Percentiles rank a stretch among this genome's conserved stretches.
These are phyloP conservation scores for Lasioglossum baleicum DNA, from an alignment of 1,140 invertebrate species.

Conservation along the genomic window DNA sequence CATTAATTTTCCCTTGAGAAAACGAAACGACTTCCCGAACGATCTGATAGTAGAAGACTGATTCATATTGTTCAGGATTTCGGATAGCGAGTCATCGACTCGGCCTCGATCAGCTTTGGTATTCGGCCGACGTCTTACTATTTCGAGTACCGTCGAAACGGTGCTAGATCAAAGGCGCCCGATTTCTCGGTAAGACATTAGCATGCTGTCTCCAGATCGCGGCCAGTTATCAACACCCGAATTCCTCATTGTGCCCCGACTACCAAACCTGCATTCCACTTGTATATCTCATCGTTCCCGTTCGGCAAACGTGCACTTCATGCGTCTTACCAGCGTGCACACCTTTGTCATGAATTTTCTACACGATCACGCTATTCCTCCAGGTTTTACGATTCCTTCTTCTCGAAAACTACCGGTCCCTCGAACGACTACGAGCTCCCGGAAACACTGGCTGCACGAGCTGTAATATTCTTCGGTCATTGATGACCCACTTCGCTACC, in stretches of 20 bases:
- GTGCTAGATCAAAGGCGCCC: conserved; percentile 47
- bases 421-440: conserved; percentile 20
- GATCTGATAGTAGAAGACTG: no score
- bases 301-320: conserved; percentile 3
- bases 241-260: conserved; percentile 69
- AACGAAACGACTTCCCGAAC: no score
- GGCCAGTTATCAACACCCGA: conserved; percentile 69
- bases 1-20: no score
- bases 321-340: background rate
- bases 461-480: conserved; percentile 44
- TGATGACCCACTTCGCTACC: conserved; percentile 45
- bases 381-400: conserved; percentile 55
- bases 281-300: conserved; percentile 22
- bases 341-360: conserved; percentile 30
- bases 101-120: conserved; percentile 38
- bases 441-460: conserved; percentile 39
- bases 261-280: conserved; percentile 51
- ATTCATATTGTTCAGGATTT: no score
- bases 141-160: conserved; percentile 42
- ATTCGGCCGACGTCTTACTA: conserved; percentile 65
- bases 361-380: conserved; percentile 14
- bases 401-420: conserved; percentile 36
- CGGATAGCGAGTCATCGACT: background rate
- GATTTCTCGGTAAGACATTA: conserved; percentile 67
- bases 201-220: conserved; percentile 64